Base-by-base conservation (phyloP, 2,113 vertebrate species). In the Clarias macrocephalus region DNA sequence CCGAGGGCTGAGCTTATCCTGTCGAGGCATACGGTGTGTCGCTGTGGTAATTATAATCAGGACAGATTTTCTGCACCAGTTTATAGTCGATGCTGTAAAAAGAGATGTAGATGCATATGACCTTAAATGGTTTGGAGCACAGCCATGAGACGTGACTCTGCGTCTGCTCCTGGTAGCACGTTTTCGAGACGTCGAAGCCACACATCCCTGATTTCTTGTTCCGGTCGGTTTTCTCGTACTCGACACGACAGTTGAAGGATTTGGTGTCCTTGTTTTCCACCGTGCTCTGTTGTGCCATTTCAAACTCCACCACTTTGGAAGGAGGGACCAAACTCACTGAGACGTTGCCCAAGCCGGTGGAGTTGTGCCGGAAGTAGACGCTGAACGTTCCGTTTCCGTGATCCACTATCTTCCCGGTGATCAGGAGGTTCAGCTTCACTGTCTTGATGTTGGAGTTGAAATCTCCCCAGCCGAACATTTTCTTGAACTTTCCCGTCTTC, bases 361-460 rank as follows among this genome's bases (percentile, higher is more conserved):
- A 99, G 94, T 99, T 99, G 85, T 99, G 98, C 82, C 98, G 97
- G 93, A 99, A 99, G 91, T 99, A 99, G 87, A 99, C 98, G 28
- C 98, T 99, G 92, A 99, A 99, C 4, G 98, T 99, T 82, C 98
- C 98, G 4, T 99, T 99, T 85, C 98, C 98, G 0, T 99, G 98
- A 93, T 99, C 98, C 19, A 99, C 98, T 23, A 99, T 99, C 93
- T 99, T 99, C 57, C 98, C 98, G 0, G 98, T 99, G 93, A 99
- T 99, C 84, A 99, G 95, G n/a, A 99, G 96, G 92, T 99, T 99
- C 90, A 99, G 95, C 91, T 99, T 99, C 83, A 99, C 96, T 68
- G 98, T 99, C 94, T 99, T 99, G 93, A 99, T 99, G 93, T 99
- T 99, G 88, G 98, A 99, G 93, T 99, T 97, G 92, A 99, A 99